phyloP scores from a whole-genome alignment of 2,113 vertebrate genomes.

The Apteryx owenii region DNA sequence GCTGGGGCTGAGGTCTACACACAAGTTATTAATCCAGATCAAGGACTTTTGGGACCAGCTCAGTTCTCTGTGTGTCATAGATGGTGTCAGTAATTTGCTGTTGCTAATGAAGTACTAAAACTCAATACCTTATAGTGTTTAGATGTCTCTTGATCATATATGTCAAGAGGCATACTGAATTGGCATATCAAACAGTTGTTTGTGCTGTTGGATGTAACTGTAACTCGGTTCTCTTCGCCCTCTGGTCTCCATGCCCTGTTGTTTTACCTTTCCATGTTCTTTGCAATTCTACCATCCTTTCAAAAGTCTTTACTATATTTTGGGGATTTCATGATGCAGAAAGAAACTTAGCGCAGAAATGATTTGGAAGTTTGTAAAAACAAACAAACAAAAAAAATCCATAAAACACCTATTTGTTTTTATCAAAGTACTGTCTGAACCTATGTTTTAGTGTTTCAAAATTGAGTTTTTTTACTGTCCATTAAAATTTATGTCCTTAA shows the following conservation, averaged over 20 bases:
- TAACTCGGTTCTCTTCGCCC: neutral
- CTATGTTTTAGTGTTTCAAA: neutral
- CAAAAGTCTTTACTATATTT: neutral
- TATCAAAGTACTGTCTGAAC: neutral
- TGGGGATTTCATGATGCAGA: neutral
- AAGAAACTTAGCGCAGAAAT: neutral
- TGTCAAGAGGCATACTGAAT: neutral
- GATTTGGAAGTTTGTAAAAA: neutral
- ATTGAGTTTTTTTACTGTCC: neutral
- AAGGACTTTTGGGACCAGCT: neutral
- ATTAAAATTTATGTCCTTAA: neutral
- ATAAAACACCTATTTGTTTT: neutral
- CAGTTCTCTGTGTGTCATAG: rapidly evolving
- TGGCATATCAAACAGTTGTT: neutral
- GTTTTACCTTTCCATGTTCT: neutral
- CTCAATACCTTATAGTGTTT: neutral
- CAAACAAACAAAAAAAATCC: neutral
- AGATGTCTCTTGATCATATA: neutral
- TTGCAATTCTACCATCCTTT: neutral
- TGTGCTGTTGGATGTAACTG: neutral
- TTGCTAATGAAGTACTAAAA: neutral
- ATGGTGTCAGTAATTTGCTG: neutral
- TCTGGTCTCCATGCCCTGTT: rapidly evolving
- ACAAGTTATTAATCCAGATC: neutral
- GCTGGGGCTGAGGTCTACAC: neutral